Evolutionary conservation across 2,888 invertebrate genomes (phyloP).

Genomic region (Acanthococcus lagerstroemiae): DNA sequence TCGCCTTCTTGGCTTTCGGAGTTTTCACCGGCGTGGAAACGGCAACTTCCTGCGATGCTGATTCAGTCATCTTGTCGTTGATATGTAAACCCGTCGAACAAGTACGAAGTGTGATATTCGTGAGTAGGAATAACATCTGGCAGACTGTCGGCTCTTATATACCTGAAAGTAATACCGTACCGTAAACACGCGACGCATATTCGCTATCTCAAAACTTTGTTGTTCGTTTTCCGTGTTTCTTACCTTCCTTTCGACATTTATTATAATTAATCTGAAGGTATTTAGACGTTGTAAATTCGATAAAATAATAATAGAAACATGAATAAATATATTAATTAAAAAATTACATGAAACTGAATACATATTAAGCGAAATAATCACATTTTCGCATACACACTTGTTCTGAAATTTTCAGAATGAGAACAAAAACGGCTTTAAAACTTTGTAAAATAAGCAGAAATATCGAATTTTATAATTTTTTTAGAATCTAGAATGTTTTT

Average conservation of each 20-base stretch:
- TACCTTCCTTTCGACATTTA: neutral
- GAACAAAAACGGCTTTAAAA: neutral
- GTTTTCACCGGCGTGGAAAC: slow-evolving; percentile 31
- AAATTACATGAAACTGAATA: no score
- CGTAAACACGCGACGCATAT: neutral
- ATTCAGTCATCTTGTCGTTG: slow-evolving; percentile 7
- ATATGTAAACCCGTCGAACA: neutral
- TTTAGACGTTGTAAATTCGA: neutral
- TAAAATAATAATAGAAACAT: neutral
- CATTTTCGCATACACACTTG: no score
- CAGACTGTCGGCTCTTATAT: neutral
- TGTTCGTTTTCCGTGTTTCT: slow-evolving; percentile 17
- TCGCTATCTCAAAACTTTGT: neutral
- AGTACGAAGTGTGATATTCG: neutral
- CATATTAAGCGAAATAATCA: no score
- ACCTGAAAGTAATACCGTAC: slow-evolving; percentile 3
- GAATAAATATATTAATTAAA: neutral
- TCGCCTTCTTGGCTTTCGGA: slow-evolving; percentile 36
- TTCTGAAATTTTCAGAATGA: no score
- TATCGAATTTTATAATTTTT: neutral
- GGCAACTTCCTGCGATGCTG: slow-evolving; percentile 28
- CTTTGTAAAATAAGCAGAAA: neutral
- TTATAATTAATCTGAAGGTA: neutral
- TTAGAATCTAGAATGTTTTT: neutral
- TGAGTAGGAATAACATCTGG: neutral